A percentile compares a stretch with the other conserved stretches of the same genome.
phyloP scores from a whole-genome alignment of 1,140 invertebrate species.

The Sarcophaga bullata region DNA sequence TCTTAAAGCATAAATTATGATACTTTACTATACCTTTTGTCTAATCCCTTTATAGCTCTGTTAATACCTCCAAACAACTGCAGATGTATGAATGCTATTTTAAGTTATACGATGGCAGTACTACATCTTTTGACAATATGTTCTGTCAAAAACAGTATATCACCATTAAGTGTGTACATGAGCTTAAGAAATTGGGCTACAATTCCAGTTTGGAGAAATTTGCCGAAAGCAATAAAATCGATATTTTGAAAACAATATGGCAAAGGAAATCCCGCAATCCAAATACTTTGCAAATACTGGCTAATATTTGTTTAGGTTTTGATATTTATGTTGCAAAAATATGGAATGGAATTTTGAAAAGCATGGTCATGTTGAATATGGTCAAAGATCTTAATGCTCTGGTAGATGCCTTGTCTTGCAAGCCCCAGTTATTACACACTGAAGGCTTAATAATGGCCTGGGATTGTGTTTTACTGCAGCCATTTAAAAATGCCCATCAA shows the following conservation, averaged over 20 bases:
- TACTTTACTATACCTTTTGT: background rate
- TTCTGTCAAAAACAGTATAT: constrained; percentile 60
- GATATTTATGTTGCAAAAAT: constrained; percentile 61
- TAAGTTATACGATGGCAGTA: constrained; percentile 60
- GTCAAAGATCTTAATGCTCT: constrained; percentile 56
- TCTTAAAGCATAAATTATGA: background rate
- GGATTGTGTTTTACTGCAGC: constrained; percentile 58
- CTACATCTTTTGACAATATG: constrained; percentile 53
- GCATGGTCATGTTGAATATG: constrained; percentile 63
- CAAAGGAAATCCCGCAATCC: constrained; percentile 60
- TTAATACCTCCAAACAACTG: constrained; percentile 60
- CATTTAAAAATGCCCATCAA: constrained; percentile 56
- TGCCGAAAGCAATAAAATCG: constrained; percentile 58
- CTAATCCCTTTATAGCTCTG: constrained; percentile 45
- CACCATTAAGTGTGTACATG: constrained; percentile 62
- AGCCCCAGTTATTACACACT: constrained; percentile 53
- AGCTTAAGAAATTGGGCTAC: constrained; percentile 61
- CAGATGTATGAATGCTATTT: constrained; percentile 64
- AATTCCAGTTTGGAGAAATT: constrained; percentile 62
- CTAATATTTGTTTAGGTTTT: constrained; percentile 62
- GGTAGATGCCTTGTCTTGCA: constrained; percentile 59
- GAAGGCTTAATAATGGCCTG: constrained; percentile 58
- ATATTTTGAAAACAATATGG: constrained; percentile 62
- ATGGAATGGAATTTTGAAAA: constrained; percentile 64
- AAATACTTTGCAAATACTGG: constrained; percentile 58